phyloP scores from a whole-genome alignment of 2,888 invertebrate species.

The Cerceris ruficornis region DNA sequence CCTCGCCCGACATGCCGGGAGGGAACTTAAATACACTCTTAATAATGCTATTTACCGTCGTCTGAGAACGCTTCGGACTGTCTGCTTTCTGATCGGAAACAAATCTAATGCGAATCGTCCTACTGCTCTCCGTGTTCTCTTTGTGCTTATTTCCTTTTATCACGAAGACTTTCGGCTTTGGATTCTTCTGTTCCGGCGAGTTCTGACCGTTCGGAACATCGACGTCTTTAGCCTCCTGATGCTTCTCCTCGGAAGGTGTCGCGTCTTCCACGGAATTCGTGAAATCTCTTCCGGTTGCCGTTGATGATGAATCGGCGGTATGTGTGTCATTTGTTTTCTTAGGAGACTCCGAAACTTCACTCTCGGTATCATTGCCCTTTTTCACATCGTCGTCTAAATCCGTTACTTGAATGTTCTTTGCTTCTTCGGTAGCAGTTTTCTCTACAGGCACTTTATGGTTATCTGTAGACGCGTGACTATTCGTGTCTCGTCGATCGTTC shows the following conservation, averaged over 20 bases:
- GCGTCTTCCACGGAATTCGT: slow-evolving; percentile 20
- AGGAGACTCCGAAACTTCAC: slow-evolving; percentile 13
- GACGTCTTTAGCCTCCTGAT: slow-evolving; percentile 41
- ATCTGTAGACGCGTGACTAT: slow-evolving; percentile 26
- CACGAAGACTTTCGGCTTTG: slow-evolving; percentile 35
- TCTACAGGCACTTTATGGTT: slow-evolving; percentile 38
- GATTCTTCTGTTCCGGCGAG: slow-evolving; percentile 41
- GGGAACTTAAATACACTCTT: slow-evolving; percentile 74
- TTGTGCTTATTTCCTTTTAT: slow-evolving; percentile 51
- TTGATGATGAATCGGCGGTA: slow-evolving; percentile 2
- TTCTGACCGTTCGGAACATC: slow-evolving; percentile 42
- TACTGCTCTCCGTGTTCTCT: slow-evolving; percentile 47
- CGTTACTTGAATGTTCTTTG: slow-evolving; percentile 64
- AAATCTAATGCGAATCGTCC: slow-evolving; percentile 57
- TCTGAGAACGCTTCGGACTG: slow-evolving; percentile 71
- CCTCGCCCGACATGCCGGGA: slow-evolving; percentile 57
- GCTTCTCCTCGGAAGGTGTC: slow-evolving; percentile 30
- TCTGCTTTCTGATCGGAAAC: slow-evolving; percentile 64
- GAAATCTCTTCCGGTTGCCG: slow-evolving; percentile 17
- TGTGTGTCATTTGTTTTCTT: slow-evolving; percentile 33
- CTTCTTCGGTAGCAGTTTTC: slow-evolving; percentile 42
- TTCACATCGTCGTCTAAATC: slow-evolving; percentile 69
- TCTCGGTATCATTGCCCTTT: slow-evolving; percentile 32
- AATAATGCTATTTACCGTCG: slow-evolving; percentile 73
- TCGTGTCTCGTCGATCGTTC: slow-evolving; percentile 53